Conservation (phyloP, 2,888 invertebrate species). For the Elmis aenea region DNA sequence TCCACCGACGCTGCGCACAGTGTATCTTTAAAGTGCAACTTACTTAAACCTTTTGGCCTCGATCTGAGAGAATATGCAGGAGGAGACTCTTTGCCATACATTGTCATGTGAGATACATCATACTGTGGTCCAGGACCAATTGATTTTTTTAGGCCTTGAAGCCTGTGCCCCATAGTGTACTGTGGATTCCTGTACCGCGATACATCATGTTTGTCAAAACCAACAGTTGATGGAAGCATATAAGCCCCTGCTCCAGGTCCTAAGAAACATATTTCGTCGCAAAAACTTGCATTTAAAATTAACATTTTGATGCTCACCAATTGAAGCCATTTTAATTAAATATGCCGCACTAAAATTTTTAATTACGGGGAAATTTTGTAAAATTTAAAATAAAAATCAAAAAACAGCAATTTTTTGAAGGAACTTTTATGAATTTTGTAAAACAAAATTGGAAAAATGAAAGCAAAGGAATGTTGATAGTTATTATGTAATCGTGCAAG, state of each 20-base stretch:
- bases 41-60: conserved; percentile 20
- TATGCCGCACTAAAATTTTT: no score
- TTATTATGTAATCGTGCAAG: no score
- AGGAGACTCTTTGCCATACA: conserved; percentile 44
- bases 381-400: no score
- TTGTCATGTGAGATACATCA: conserved; percentile 50
- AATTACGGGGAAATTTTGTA: no score
- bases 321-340: no score
- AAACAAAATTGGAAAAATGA: no score
- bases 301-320: no score
- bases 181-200: conserved; percentile 59
- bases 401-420: no score
- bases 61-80: conserved; percentile 49
- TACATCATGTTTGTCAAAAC: conserved; percentile 58
- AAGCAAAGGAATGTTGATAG: no score
- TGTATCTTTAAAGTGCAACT: conserved; percentile 1
- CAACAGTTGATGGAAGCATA: conserved; percentile 57
- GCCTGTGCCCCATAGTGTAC: conserved; percentile 54
- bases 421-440: no score
- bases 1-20: not conserved
- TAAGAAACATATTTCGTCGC: no score
- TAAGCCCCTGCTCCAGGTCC: conserved; percentile 68
- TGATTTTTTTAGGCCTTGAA: conserved; percentile 21
- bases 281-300: no score
- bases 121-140: conserved; percentile 48